A percentile compares a stretch with the other conserved stretches of the same genome.
These are phyloP conservation scores for Sisor rabdophorus DNA, from an alignment of 2,113 vertebrate genomes.

Conservation along the genomic window DNA sequence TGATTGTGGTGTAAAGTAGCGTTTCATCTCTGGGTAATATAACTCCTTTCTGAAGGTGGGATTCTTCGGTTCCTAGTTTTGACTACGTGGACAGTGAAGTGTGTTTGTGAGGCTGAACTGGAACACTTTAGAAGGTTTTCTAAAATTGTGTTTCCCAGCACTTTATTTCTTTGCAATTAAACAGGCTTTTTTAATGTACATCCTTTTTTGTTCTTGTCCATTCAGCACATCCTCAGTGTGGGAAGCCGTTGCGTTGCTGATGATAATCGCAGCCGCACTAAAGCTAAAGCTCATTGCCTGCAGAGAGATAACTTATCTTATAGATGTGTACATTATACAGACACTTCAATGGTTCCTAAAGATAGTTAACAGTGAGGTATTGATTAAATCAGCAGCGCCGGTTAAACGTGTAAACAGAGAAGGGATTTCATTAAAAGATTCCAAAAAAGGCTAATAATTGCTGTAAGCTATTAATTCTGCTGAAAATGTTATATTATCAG, in stretches of 20 bases:
- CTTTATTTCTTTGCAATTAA: conserved; percentile 32
- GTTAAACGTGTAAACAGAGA: neutral
- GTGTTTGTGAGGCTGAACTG: conserved; percentile 2
- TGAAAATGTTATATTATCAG: too few species aligned
- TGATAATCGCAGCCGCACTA: conserved; percentile 7
- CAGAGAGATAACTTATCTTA: neutral
- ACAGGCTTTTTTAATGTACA: conserved; percentile 14
- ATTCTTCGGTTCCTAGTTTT: neutral
- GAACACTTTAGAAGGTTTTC: neutral
- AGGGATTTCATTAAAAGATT: neutral
- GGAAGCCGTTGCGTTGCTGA: conserved; percentile 10
- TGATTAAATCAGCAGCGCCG: neutral
- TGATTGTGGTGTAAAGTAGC: conserved; percentile 10
- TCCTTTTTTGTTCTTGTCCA: conserved; percentile 8
- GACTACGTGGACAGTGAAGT: conserved; percentile 30
- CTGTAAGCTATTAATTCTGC: neutral
- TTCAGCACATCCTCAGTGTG: conserved; percentile 31
- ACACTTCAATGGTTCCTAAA: neutral
- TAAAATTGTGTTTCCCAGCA: neutral
- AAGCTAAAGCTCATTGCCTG: conserved; percentile 2
- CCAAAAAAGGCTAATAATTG: neutral
- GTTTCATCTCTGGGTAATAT: neutral
- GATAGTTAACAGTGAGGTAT: neutral
- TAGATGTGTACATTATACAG: neutral
- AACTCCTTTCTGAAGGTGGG: neutral